Percentiles rank a stretch among this genome's conserved stretches.
Conservation (phyloP, 1,140 invertebrate genomes). For the Mycetomoellerius zeteki region DNA sequence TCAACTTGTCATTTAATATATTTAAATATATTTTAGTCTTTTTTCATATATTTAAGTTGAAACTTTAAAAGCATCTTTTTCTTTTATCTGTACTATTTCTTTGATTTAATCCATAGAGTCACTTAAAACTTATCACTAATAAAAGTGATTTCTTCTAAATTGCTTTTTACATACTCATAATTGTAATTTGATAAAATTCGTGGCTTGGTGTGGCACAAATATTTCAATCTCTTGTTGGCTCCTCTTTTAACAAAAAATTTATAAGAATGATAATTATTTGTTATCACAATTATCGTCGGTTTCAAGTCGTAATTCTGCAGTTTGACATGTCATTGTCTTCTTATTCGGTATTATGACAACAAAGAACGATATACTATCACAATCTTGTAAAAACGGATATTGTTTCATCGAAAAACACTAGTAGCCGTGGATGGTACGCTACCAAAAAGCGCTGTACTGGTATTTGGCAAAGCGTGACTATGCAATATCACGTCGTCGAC, state of each 20-base stretch:
- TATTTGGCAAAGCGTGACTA: slow-evolving; percentile 73
- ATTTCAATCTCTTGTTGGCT: not conserved
- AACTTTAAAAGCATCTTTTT: no score
- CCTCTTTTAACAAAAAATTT: not conserved
- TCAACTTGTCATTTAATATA: not conserved
- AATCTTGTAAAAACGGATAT: slow-evolving; percentile 51
- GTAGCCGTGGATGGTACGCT: slow-evolving; percentile 25
- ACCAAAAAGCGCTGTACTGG: slow-evolving; percentile 61
- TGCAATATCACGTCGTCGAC: slow-evolving; percentile 56
- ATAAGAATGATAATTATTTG: not conserved
- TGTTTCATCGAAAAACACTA: slow-evolving; percentile 56
- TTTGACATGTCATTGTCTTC: slow-evolving; percentile 1
- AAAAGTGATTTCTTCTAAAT: not conserved
- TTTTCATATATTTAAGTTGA: no score
- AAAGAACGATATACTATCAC: slow-evolving; percentile 36
- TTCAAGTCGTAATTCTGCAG: not conserved
- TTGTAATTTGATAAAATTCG: not conserved
- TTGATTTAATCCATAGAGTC: not conserved
- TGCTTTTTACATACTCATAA: not conserved
- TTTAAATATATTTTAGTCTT: not conserved
- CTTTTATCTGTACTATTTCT: no score
- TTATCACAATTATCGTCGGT: no score
- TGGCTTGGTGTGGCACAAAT: not conserved
- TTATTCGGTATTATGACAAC: not conserved
- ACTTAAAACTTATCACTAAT: not conserved